These are phyloP conservation scores for Hoplodrina ambigua DNA, from an alignment of 2,888 invertebrate species.

Conservation along the genomic window DNA sequence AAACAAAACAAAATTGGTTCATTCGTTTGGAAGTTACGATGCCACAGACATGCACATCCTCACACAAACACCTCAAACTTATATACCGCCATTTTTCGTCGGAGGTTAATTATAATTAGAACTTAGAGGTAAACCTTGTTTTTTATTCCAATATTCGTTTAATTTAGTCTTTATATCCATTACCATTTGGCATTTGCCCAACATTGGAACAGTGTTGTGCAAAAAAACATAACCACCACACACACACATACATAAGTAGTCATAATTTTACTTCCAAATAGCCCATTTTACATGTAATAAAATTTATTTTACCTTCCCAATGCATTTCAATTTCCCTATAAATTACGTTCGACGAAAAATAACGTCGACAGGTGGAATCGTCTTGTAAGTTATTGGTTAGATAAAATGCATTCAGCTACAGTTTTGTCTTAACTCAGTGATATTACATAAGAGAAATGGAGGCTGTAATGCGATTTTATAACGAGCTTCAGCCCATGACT, in stretches of 20 bases:
- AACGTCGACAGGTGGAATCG: slow-evolving; percentile 43
- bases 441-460: slow-evolving; percentile 21
- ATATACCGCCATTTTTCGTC: too few relatives aligned
- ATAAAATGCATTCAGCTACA: slow-evolving; percentile 50
- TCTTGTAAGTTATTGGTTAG: slow-evolving; percentile 55
- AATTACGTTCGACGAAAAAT: slow-evolving; percentile 52
- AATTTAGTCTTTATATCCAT: too few relatives aligned
- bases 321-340: slow-evolving; percentile 58
- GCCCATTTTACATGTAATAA: slow-evolving; percentile 38
- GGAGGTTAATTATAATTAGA: too few relatives aligned
- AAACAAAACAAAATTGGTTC: too few relatives aligned
- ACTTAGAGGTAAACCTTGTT: too few relatives aligned
- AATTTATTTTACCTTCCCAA: slow-evolving; percentile 41
- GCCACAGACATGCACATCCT: too few relatives aligned
- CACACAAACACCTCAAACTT: too few relatives aligned
- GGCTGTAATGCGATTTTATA: background rate
- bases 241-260: background rate
- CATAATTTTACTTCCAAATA: slow-evolving; percentile 3
- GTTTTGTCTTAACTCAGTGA: slow-evolving; percentile 35
- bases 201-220: too few relatives aligned
- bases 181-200: too few relatives aligned
- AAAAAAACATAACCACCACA: background rate
- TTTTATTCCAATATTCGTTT: too few relatives aligned
- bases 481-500: too few relatives aligned
- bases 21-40: too few relatives aligned